Evolutionary conservation across 2,888 invertebrate species (phyloP).

Genomic region (Drosophila merina): DNA sequence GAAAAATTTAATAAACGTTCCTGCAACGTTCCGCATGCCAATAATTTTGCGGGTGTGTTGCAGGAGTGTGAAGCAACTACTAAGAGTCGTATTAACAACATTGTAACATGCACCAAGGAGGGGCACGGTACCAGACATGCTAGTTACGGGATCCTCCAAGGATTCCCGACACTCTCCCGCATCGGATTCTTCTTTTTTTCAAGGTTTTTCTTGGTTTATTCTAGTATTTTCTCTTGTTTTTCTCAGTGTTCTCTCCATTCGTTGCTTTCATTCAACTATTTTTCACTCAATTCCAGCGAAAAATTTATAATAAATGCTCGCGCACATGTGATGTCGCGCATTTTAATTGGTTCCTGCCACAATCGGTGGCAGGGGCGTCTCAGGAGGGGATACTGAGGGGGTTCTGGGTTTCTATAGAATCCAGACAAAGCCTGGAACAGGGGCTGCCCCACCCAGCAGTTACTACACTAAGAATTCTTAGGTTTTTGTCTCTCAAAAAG

Average conservation of each 20-base stretch:
- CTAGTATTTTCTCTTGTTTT: background rate
- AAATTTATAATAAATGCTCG: slow-evolving; percentile 77
- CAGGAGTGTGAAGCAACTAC: slow-evolving; percentile 58
- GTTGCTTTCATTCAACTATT: slow-evolving; percentile 62
- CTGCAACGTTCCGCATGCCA: slow-evolving; percentile 78
- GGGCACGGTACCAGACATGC: background rate
- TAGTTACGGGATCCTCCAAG: background rate
- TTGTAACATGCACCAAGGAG: slow-evolving; percentile 67
- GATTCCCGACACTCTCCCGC: background rate
- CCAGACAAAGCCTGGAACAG: slow-evolving; percentile 29
- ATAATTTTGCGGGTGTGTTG: slow-evolving; percentile 55
- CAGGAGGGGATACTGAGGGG: background rate
- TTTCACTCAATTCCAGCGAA: slow-evolving; percentile 76
- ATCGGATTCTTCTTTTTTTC: no score
- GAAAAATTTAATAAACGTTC: slow-evolving; percentile 78
- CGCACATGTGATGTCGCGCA: slow-evolving; percentile 78
- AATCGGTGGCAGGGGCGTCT: background rate
- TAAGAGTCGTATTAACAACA: slow-evolving; percentile 76
- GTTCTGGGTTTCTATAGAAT: background rate
- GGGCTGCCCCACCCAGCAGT: slow-evolving; percentile 12
- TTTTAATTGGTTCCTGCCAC: slow-evolving; percentile 64
- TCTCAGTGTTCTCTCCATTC: background rate
- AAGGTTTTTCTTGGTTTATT: no score
- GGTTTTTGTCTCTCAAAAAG: background rate
- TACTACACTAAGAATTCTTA: background rate